Evolutionary conservation across 2,113 vertebrate genomes (phyloP).

Genomic region (Microtus oregoni): DNA sequence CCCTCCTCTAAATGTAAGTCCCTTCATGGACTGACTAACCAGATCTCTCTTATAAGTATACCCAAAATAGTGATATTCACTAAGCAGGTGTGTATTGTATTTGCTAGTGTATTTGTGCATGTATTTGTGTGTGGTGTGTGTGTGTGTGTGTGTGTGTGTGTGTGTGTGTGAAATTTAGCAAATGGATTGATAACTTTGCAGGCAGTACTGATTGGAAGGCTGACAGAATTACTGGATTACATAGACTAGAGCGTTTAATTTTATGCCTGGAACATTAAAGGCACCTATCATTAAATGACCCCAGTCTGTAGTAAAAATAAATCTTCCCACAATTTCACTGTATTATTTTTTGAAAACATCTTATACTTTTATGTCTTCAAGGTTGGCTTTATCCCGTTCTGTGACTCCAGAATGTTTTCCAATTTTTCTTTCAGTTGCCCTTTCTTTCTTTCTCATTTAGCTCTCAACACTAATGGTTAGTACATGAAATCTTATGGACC

Average conservation of each 20-base stretch:
- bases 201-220: constrained; percentile 24
- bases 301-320: background rate
- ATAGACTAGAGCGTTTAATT: background rate
- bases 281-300: background rate
- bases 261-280: background rate
- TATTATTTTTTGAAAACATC: background rate
- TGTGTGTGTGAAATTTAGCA: background rate
- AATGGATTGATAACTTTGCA: background rate
- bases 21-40: background rate
- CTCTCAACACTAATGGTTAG: background rate
- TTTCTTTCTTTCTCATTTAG: constrained; percentile 6
- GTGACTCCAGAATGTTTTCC: background rate
- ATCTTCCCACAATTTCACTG: background rate
- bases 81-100: background rate
- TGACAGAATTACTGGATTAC: background rate
- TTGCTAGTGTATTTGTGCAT: background rate
- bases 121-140: background rate
- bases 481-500: background rate
- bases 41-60: background rate
- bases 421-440: background rate
- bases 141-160: background rate
- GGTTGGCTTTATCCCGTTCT: background rate
- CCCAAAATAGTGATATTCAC: background rate
- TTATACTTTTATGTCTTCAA: background rate
- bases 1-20: background rate